phyloP scores from a whole-genome alignment of 2,113 vertebrate genomes.

The Vombatus ursinus region DNA sequence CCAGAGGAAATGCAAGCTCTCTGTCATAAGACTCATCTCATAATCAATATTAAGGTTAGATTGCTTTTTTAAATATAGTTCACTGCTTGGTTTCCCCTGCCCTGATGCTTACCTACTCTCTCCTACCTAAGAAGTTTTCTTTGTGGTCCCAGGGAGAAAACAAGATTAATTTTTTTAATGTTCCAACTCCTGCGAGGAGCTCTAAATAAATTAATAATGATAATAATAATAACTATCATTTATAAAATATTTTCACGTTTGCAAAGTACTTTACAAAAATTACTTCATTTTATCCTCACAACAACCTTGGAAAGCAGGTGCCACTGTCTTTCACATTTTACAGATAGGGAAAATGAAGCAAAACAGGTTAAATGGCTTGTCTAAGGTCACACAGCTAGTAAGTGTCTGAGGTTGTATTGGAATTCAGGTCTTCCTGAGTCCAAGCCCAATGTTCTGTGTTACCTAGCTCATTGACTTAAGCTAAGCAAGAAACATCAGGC shows the following conservation, averaged over 20 bases:
- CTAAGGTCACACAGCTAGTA: not conserved
- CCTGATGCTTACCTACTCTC: not conserved
- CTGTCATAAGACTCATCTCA: slow-evolving; percentile 12
- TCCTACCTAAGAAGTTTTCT: not conserved
- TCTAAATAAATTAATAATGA: not conserved
- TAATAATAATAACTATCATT: not conserved
- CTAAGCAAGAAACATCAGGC: not conserved
- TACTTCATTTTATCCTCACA: not conserved
- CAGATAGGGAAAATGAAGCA: not conserved
- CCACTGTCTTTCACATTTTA: not conserved
- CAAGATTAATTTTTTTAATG: not conserved
- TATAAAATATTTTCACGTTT: not conserved
- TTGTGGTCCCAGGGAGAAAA: not conserved
- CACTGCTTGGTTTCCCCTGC: slow-evolving; percentile 7
- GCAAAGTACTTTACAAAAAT: not conserved
- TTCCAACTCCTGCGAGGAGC: not conserved
- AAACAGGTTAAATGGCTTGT: not conserved
- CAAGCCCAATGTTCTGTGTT: not conserved
- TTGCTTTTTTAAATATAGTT: not conserved
- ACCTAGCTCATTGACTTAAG: not conserved
- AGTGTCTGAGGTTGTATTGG: not conserved
- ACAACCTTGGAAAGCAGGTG: not conserved
- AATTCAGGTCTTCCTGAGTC: not conserved
- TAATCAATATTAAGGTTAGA: not conserved
- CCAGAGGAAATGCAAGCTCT: slow-evolving; percentile 16